phyloP scores from a whole-genome alignment of 2,888 invertebrate species.

The Drosophila testacea region DNA sequence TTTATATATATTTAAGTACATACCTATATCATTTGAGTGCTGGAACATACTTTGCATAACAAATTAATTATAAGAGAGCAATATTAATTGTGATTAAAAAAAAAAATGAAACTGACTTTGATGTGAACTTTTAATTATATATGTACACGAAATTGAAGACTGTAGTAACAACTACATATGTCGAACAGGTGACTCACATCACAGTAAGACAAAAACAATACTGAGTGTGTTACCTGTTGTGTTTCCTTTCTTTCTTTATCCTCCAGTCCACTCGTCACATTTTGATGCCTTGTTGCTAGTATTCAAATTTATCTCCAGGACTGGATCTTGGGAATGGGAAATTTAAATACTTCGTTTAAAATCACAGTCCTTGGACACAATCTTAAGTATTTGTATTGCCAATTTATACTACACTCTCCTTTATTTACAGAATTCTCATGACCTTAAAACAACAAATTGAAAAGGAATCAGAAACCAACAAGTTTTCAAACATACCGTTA shows the following conservation, averaged over 20 bases:
- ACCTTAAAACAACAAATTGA: too few species aligned
- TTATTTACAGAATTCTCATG: too few species aligned
- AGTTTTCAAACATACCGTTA: too few species aligned
- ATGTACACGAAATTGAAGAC: neutral
- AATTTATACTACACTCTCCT: neutral
- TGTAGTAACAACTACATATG: neutral
- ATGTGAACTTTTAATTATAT: neutral
- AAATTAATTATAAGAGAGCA: slow-evolving; percentile 62
- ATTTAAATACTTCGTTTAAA: neutral
- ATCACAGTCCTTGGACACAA: neutral
- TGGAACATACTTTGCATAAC: slow-evolving; percentile 45
- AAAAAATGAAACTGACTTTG: slow-evolving; percentile 24
- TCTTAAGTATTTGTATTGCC: neutral
- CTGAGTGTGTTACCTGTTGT: neutral
- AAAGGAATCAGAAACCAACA: too few species aligned
- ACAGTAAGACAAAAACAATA: neutral
- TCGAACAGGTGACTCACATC: too few species aligned
- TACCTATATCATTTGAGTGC: slow-evolving; percentile 30
- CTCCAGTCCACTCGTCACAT: neutral
- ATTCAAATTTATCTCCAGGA: neutral
- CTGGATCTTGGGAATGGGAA: neutral
- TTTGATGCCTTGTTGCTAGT: neutral
- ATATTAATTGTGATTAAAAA: slow-evolving; percentile 71
- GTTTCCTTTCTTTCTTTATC: too few species aligned
- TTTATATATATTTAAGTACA: slow-evolving; percentile 25